Evolutionary conservation across 2,797 vertebrate genomes (phyloP), one percentile per base, ranked within the genome.

Genomic region (Naso thynnoides): DNA sequence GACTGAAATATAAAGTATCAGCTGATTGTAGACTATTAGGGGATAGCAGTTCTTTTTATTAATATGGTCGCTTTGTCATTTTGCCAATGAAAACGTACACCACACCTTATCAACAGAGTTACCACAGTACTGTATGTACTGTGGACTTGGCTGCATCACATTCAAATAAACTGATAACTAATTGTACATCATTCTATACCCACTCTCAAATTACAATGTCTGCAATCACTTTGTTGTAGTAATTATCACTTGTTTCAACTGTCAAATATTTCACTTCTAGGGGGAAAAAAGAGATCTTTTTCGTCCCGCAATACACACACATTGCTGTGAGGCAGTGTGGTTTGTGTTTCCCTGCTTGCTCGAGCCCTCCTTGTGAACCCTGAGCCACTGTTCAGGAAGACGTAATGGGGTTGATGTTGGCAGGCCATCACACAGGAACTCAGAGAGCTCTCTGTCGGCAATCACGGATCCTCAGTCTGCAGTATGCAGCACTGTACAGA

Each of bases 341-440:
- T 54, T n/a, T 7, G 58, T 72, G 58, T 74, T 77, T 64, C 79
- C 71, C 56, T 16, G 48, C 73, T n/a, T 33, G 63, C 65, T 59
- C 2, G 15, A 59, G 79, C 23, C 75, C 78, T 80, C 54, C 54
- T 36, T 21, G 38, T 87, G 82, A 86, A 85, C 85, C 62, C 74
- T 38, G 60, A 75, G 73, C 75, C 72, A 66, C 80, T 84, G 69
- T 75, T 83, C 38, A 13, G 26, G 58, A 67, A 86, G 81, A 82
- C 70, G 86, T 86, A 85, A 85, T 84, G 75, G 76, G 49, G 89
- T 66, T 89, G 86, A 73, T 82, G 76, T 88, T 89, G 87, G 86
- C 89, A 78, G 69, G 24, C 39, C 52, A 79, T 87, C 78, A 88
- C 29, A 83, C 54, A 33, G 57, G 56, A 75, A 62, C 62, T 61